These are phyloP conservation scores for Napeogenes inachia DNA, from an alignment of 2,888 invertebrate genomes.

Conservation along the genomic window DNA sequence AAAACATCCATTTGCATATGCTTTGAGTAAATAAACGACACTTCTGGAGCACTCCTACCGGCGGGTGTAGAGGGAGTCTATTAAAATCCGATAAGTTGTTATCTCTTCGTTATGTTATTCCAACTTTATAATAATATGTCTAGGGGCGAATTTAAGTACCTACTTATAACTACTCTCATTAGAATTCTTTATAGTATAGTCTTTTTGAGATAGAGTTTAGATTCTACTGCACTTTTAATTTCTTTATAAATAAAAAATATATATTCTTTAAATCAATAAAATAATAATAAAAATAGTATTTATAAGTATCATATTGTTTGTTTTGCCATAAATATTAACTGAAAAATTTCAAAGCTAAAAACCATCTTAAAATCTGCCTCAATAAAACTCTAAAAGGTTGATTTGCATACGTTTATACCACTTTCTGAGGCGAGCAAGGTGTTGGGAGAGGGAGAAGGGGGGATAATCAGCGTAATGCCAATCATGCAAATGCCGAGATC, in stretches of 20 bases:
- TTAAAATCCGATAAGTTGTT: conserved; percentile 34
- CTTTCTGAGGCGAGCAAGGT: conserved; percentile 42
- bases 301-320: no score
- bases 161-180: no score
- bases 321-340: no score
- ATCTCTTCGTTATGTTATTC: conserved; percentile 12
- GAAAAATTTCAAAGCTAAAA: not conserved
- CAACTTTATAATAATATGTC: not conserved
- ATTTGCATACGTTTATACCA: conserved; percentile 68
- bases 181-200: no score
- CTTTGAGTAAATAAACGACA: conserved; percentile 78
- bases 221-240: no score
- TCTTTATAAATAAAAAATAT: no score
- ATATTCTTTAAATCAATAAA: no score
- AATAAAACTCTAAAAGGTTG: conserved; percentile 53
- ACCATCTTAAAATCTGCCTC: conserved; percentile 26
- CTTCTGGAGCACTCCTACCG: conserved; percentile 69
- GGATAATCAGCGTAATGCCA: conserved; percentile 75
- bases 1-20: conserved; percentile 77
- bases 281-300: no score
- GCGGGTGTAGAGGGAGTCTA: conserved; percentile 35
- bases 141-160: no score
- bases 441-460: conserved; percentile 36
- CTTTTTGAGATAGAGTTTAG: no score
- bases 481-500: conserved; percentile 77